Evolutionary conservation across 30 jellyfish, hydroid and myxozoan genomes (phyloP), one percentile per base, ranked within the genome.

Genomic region (Sanderia malayensis): DNA sequence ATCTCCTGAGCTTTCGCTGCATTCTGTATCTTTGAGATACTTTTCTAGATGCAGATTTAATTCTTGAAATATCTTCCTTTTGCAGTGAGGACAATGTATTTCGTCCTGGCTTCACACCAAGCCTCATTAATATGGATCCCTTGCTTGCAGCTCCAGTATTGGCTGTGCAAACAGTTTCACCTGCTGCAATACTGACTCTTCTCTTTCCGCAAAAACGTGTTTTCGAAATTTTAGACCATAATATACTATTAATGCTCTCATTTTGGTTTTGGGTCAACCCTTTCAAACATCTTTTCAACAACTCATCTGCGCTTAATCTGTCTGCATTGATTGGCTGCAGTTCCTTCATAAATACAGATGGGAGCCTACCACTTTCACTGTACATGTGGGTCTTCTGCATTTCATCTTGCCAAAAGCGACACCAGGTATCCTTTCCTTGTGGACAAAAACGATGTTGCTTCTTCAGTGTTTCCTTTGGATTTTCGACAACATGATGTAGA

Each of bases 341-440:
- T 11, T 30, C 76, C 29, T 52, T 1, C 25, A 29, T 1, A 24
- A 73, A 73, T 6, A 73, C 75, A 1, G 23, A 27, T 4, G 85
- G 85, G 15, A 73, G 74, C 31, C 85, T 53, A 15, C 41, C 11
- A 9, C 31, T 4, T 10, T 44, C 70, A 4, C 11, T 70, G 57
- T 70, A 70, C 9, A n/a, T 27, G 30, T 47, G 45, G 31, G 69
- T 70, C 6, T 64, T 70, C 0, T 25, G 27, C 21, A 64, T 57
- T 22, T 20, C 23, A 46, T 70, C 82, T 28, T 25, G 46, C 46
- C 29, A 25, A 70, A 70, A 70, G 47, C 57, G 28, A 25, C 82
- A 70, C 82, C 82, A 70, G 2, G 82, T 32, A 1, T 70, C 70
- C 70, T 70, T 46, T 70, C 70, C 70, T 30, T 28, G 22, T 9